phyloP scores from a whole-genome alignment of 2,797 vertebrate species.

The Ptychobarbus kaznakovi region DNA sequence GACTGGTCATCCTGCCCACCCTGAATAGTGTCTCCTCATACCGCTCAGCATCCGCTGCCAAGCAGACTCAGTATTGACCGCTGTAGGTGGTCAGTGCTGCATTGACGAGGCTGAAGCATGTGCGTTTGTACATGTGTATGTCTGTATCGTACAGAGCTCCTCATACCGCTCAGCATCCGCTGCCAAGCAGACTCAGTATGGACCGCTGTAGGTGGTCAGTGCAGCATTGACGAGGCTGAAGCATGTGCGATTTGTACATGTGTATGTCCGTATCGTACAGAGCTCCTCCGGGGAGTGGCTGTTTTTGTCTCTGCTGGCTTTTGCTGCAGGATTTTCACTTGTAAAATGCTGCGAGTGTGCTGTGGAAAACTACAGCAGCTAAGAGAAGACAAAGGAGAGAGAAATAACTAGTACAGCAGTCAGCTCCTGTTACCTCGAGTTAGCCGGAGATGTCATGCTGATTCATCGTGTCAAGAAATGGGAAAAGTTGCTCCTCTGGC shows the following conservation, averaged over 20 bases:
- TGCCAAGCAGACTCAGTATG: neutral
- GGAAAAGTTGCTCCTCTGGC: conserved; percentile 52
- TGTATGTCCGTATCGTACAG: conserved; percentile 36
- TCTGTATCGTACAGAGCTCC: neutral
- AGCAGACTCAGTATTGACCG: neutral
- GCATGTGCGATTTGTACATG: conserved; percentile 53
- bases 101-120: conserved; percentile 37
- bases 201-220: conserved; percentile 1
- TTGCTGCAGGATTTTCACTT: conserved; percentile 75
- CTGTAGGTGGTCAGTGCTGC: conserved; percentile 5
- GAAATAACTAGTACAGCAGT: conserved; percentile 61
- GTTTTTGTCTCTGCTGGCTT: conserved; percentile 69
- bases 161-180: too few relatives aligned
- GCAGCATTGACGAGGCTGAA: conserved; percentile 15
- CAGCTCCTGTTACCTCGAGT: conserved; percentile 65
- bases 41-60: too few relatives aligned
- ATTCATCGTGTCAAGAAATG: conserved; percentile 59
- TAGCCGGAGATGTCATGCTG: conserved; percentile 67
- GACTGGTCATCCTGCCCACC: too few relatives aligned
- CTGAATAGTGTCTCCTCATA: too few relatives aligned
- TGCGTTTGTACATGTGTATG: conserved; percentile 53
- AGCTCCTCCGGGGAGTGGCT: conserved; percentile 75
- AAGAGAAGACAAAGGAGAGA: conserved; percentile 53
- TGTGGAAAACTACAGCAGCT: conserved; percentile 63
- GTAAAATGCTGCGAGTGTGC: conserved; percentile 55